Conservation (phyloP, 1,140 invertebrate genomes). For the Eurosta solidaginis region DNA sequence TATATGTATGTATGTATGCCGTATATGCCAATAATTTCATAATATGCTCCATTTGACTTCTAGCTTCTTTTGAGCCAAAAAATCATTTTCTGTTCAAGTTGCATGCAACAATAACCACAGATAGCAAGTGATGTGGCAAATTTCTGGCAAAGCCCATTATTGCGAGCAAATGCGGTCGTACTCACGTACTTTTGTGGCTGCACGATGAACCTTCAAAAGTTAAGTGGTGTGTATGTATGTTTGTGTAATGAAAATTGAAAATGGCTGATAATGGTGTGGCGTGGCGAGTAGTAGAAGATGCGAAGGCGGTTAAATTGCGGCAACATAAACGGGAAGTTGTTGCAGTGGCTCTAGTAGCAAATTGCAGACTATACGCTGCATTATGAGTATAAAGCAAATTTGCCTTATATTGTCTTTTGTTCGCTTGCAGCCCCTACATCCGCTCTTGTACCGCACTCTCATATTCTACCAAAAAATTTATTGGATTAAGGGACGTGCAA, state of each 20-base stretch:
- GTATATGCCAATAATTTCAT: background rate
- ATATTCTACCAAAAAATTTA: background rate
- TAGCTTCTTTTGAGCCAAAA: background rate
- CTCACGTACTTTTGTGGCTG: constrained; percentile 4
- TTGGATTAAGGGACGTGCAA: background rate
- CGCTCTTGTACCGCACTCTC: too few species aligned
- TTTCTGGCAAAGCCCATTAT: background rate
- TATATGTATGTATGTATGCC: background rate
- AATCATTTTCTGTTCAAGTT: background rate
- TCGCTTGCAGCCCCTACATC: too few species aligned
- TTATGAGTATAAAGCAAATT: background rate
- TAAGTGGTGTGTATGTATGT: constrained; percentile 5
- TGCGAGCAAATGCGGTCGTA: background rate
- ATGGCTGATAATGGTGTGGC: background rate
- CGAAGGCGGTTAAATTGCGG: background rate
- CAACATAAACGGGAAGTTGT: background rate
- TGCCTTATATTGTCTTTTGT: too few species aligned
- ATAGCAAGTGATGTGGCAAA: background rate
- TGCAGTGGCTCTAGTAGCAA: background rate
- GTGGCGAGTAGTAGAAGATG: background rate
- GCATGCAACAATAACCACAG: background rate
- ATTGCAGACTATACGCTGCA: background rate
- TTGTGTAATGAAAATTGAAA: constrained; percentile 27
- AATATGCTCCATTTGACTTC: background rate
- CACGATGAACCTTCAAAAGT: constrained; percentile 11